These are phyloP conservation scores for Cynopterus sphinx DNA, from an alignment of 2,797 vertebrate species.

Conservation along the genomic window DNA sequence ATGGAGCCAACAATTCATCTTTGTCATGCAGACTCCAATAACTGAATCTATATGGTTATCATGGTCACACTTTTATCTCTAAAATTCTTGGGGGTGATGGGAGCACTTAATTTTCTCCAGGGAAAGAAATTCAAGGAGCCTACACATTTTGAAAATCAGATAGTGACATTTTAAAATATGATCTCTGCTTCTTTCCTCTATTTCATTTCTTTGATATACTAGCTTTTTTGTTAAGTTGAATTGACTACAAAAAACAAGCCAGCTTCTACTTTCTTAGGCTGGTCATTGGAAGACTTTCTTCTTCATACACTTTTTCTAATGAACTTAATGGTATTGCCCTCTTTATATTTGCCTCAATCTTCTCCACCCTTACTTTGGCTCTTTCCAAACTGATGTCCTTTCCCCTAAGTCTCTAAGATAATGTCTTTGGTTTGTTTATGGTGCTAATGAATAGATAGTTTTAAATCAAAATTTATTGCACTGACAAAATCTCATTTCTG, in stretches of 20 bases:
- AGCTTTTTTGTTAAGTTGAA: slow-evolving; percentile 28
- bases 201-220: slow-evolving; percentile 33
- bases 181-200: slow-evolving; percentile 45
- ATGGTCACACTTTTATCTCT: background rate
- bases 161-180: background rate
- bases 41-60: background rate
- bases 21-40: background rate
- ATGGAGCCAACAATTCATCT: fast-evolving
- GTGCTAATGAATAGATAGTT: background rate
- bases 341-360: background rate
- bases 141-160: slow-evolving; percentile 48
- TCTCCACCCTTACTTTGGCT: background rate
- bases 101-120: background rate
- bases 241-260: slow-evolving; percentile 50
- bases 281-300: background rate
- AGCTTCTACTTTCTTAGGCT: background rate
- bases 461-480: background rate
- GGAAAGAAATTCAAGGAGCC: background rate
- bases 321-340: background rate
- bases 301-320: background rate
- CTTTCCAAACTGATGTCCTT: background rate
- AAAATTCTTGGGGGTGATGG: slow-evolving; percentile 27
- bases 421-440: background rate
- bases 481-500: background rate
- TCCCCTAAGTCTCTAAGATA: background rate